Base-by-base conservation (phyloP, 1,140 invertebrate genomes). In the Euwallacea similis region DNA sequence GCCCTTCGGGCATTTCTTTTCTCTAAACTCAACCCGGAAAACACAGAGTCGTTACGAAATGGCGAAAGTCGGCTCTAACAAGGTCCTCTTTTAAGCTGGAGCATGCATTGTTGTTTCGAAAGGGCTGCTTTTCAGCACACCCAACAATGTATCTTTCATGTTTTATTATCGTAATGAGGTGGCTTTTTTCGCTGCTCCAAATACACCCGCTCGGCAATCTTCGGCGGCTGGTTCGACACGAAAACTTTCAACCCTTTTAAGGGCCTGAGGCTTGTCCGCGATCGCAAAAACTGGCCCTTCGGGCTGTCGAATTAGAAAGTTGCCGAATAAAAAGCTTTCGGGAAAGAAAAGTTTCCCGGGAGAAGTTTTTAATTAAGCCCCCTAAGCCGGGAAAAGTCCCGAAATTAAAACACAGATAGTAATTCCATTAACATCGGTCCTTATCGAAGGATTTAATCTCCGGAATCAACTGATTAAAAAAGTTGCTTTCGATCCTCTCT, bases 401-500 rank as follows among this genome's bases (percentile, higher is more conserved):
- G 60, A 76, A 77, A 77, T 79, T 75, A 70, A 77, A 77, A 77
- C 79, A 79, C 79, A 75, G 78, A 81, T 80, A 79, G 78, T 79
- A 79, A 81, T 80, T 81, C 79, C 79, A 81, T 80, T 79, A 79
- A 79, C 78, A 80, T 76, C 76, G 75, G 73, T 80, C 76, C 76
- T 77, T 79, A 81, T 81, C 80, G 68, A 69, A 73, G 76, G 73
- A 75, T 77, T 73, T 79, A 76, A 81, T 80, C 79, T 77, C 74
- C 75, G 76, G 78, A 79, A 81, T 81, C 77, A 77, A 75, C 76
- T 79, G 79, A 80, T 80, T 81, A 80, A 81, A 81, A 80, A 81
- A 80, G 79, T 81, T 80, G 79, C 79, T 74, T 76, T 74, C 75
- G 54, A 73, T 75, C 10, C 7, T 7, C 70, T 33, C 21, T 4